Evolutionary conservation across 1,140 invertebrate species (phyloP), one percentile per base, ranked within the genome.

Genomic region (Hycleus cichorii): DNA sequence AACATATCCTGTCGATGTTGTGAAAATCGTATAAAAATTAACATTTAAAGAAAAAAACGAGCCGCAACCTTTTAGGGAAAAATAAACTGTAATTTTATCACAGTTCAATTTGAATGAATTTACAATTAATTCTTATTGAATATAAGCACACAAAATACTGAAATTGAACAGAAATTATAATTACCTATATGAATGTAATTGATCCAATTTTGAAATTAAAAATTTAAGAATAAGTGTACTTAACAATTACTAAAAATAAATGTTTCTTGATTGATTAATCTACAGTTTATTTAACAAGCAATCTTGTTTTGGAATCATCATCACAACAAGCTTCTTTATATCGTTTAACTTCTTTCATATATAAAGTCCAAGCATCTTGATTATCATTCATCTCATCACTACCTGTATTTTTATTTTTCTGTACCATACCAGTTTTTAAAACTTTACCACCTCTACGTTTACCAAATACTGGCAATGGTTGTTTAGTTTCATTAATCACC

Each of bases 321-420:
- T 94, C 89, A 75, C 92, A 95, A 52, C 89, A 91, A 46, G 90
- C 88, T 72, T 93, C 90, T 70, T 90, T 86, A 68, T 95, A 96
- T 68, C 90, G 89, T 70, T 91, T 89, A 5, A 96, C 93, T 82
- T 95, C 93, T 26, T 87, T 87, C 83, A 95, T 87, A 68, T 96
- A 96, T 2, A 91, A 75, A 0, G 90, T 89, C 92, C 92, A 95
- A 5, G 92, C 90, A 75, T 95, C 91, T 72, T 89, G 90, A 0
- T 86, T 85, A 54, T 84, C 80, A 57, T 80, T 81, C n/a, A 70
- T 72, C 27, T 82, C 79, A n/a, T 75, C 75, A 57, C 85, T 83
- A 27, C 83, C 81, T 43, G 81, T 77, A 25, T 80, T 80, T 72
- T 88, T 87, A 26, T 82, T 80, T 70, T 95, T 95, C 63, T 92